Evolutionary conservation across 2,113 vertebrate species (phyloP).

Genomic region (Zosterops hypoxanthus): DNA sequence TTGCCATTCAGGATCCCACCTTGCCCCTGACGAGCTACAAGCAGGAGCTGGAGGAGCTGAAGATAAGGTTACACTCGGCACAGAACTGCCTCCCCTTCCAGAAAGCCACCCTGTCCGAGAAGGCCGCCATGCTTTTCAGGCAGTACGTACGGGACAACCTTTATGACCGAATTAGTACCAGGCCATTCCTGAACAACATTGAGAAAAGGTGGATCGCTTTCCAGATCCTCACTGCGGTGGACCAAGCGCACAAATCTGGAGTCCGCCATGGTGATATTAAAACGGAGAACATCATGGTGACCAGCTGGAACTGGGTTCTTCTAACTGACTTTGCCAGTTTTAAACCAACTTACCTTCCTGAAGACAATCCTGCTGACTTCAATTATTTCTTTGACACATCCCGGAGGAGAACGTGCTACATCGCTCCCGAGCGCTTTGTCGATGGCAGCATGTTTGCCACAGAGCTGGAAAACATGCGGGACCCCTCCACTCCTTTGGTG

Average conservation of each 20-base stretch:
- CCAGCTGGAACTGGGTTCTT: conserved; percentile 99
- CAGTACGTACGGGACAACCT: conserved; percentile 97
- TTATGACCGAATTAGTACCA: conserved; percentile 95
- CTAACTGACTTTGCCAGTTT: conserved; percentile 97
- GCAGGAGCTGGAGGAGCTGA: conserved; percentile 96
- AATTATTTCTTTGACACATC: conserved; percentile 99
- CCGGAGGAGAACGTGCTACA: conserved; percentile 91
- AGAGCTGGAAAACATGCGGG: conserved; percentile 82
- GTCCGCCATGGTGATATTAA: conserved; percentile 98
- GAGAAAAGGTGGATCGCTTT: conserved; percentile 98
- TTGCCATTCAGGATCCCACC: conserved; percentile 96
- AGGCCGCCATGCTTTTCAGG: conserved; percentile 92
- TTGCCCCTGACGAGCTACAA: conserved; percentile 93
- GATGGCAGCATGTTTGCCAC: conserved; percentile 93
- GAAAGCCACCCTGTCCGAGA: conserved; percentile 89
- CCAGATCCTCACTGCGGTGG: conserved; percentile 93
- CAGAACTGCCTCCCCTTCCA: conserved; percentile 97
- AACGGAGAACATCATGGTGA: conserved; percentile 98
- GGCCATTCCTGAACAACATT: conserved; percentile 93
- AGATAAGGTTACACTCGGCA: conserved; percentile 90
- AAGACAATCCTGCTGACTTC: conserved; percentile 98
- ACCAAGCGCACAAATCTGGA: conserved; percentile 93
- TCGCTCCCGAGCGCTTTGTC: conserved; percentile 94
- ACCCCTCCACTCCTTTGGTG: conserved; percentile 93
- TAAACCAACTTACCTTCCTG: conserved; percentile 95